Conservation (phyloP, 2,888 invertebrate species). For the Vandiemenella viatica region DNA sequence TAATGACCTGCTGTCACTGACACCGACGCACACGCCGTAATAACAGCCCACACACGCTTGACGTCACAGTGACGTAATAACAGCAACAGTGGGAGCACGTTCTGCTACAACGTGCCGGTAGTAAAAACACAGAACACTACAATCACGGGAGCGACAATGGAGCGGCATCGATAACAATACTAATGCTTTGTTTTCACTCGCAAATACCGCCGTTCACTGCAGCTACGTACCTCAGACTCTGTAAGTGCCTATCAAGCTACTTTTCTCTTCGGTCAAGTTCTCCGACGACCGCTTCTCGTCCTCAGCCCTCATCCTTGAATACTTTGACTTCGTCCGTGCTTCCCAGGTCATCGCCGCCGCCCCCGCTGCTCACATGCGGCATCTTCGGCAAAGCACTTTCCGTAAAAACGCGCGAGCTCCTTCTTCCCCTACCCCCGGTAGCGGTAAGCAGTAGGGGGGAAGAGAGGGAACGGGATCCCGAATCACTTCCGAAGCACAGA, state of each 20-base stretch:
- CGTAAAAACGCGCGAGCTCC: slow-evolving; percentile 3
- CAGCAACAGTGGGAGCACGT: too few relatives aligned
- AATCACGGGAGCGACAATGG: too few relatives aligned
- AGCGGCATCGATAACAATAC: neutral
- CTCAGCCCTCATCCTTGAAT: slow-evolving; percentile 92
- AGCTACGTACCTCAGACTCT: slow-evolving; percentile 71
- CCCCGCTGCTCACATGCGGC: slow-evolving; percentile 51
- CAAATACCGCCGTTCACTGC: neutral
- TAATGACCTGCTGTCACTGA: too few relatives aligned
- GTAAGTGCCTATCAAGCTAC: slow-evolving; percentile 91
- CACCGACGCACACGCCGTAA: too few relatives aligned
- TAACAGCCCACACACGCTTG: too few relatives aligned
- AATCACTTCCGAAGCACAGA: slow-evolving; percentile 6
- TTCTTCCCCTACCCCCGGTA: slow-evolving; percentile 5
- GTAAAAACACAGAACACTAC: too few relatives aligned
- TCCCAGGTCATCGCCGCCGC: slow-evolving; percentile 86
- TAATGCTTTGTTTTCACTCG: too few relatives aligned
- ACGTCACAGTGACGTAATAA: too few relatives aligned
- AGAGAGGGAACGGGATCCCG: slow-evolving; percentile 2
- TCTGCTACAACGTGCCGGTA: too few relatives aligned
- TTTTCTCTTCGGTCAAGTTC: slow-evolving; percentile 91
- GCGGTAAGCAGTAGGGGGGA: slow-evolving; percentile 1
- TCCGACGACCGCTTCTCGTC: slow-evolving; percentile 89
- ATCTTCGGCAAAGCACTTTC: slow-evolving; percentile 27
- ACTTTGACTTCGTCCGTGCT: slow-evolving; percentile 97